These are phyloP conservation scores for Meganola albula DNA, from an alignment of 2,888 invertebrate genomes.

Conservation along the genomic window DNA sequence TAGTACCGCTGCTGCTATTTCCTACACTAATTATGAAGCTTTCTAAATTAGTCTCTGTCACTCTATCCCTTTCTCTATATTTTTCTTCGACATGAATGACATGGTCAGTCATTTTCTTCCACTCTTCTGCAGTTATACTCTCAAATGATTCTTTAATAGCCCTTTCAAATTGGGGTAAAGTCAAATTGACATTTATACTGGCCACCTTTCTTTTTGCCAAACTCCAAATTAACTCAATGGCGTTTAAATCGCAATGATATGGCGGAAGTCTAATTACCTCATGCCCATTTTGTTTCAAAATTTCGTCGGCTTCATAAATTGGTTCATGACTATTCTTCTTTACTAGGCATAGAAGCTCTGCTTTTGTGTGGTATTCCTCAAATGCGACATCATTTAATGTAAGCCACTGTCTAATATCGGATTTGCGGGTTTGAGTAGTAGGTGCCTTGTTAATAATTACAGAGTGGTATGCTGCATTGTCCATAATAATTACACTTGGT, in stretches of 20 bases:
- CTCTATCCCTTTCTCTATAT: too few relatives aligned
- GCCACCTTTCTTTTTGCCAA: background rate
- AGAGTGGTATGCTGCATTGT: slow-evolving; percentile 10
- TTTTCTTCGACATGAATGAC: too few relatives aligned
- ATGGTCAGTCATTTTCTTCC: too few relatives aligned
- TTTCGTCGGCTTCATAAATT: background rate
- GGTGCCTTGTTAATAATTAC: slow-evolving; percentile 10
- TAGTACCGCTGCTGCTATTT: too few relatives aligned
- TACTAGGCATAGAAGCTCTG: background rate
- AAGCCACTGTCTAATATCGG: slow-evolving; percentile 10
- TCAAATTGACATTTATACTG: background rate
- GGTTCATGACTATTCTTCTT: background rate
- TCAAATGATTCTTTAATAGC: too few relatives aligned
- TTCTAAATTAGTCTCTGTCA: too few relatives aligned
- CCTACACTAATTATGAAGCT: too few relatives aligned
- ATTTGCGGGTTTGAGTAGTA: slow-evolving; percentile 5
- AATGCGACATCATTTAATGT: slow-evolving; percentile 8
- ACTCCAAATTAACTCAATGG: background rate
- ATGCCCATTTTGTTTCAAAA: background rate
- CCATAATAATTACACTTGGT: slow-evolving; percentile 10
- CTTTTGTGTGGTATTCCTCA: slow-evolving; percentile 5
- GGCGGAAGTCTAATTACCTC: background rate
- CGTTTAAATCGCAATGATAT: slow-evolving; percentile 1
- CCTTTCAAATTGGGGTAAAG: too few relatives aligned
- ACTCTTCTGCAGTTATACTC: too few relatives aligned